phyloP scores from a whole-genome alignment of 1,140 invertebrate species.

The Pectinophora gossypiella region DNA sequence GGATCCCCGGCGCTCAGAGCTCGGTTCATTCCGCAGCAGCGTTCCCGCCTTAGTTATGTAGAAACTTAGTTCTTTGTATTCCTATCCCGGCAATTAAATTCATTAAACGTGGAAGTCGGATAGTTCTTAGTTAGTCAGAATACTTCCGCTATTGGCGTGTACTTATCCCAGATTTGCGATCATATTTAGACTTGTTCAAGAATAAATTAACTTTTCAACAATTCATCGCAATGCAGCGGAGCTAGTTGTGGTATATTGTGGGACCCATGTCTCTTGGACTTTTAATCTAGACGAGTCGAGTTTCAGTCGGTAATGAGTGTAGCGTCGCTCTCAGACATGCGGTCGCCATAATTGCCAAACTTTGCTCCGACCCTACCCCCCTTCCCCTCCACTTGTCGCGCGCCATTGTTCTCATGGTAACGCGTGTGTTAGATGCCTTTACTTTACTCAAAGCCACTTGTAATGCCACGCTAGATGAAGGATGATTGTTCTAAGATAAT shows the following conservation, averaged over 20 bases:
- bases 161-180: neutral
- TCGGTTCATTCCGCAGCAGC: neutral
- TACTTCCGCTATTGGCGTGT: conserved; percentile 23
- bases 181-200: too few relatives aligned
- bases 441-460: conserved; percentile 19
- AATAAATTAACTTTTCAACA: too few relatives aligned
- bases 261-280: conserved; percentile 40
- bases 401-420: conserved; percentile 60
- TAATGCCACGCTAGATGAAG: conserved; percentile 23
- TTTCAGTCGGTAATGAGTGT: conserved; percentile 68
- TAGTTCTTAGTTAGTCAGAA: conserved; percentile 5
- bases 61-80: conserved; percentile 1
- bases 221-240: too few relatives aligned
- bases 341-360: conserved; percentile 73
- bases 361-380: conserved; percentile 48
- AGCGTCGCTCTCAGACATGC: conserved; percentile 70
- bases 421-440: conserved; percentile 42
- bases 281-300: conserved; percentile 65
- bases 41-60: conserved; percentile 1
- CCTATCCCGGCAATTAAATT: conserved; percentile 4
- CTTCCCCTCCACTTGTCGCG: conserved; percentile 50
- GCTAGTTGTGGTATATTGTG: conserved; percentile 18
- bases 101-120: neutral
- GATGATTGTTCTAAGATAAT: conserved; percentile 14
- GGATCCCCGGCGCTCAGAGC: neutral